phyloP scores from a whole-genome alignment of 2,797 vertebrate species.

The Fundulus diaphanus region DNA sequence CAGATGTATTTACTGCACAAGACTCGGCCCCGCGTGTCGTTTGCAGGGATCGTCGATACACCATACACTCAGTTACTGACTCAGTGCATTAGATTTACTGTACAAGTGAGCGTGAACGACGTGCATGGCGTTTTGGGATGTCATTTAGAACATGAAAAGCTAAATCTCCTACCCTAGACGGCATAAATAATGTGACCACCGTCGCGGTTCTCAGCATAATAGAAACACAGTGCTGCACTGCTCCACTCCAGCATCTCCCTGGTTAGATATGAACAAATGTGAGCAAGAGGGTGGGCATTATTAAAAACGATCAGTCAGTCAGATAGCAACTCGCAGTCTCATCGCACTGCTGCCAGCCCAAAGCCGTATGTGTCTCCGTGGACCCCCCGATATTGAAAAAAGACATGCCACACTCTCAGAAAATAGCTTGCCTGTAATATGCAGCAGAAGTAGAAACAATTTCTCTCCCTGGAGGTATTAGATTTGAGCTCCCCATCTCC shows the following conservation, averaged over 20 bases:
- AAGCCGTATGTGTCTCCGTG: constrained; percentile 55
- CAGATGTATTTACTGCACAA: neutral
- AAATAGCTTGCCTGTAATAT: constrained; percentile 60
- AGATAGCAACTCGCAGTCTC: constrained; percentile 50
- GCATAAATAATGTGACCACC: constrained; percentile 40
- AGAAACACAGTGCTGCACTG: constrained; percentile 33
- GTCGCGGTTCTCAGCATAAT: constrained; percentile 48
- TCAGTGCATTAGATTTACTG: neutral
- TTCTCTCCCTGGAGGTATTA: constrained; percentile 30
- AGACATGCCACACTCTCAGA: constrained; percentile 53
- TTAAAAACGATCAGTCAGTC: constrained; percentile 75
- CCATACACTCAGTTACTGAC: neutral
- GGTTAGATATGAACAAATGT: constrained; percentile 65
- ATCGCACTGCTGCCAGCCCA: constrained; percentile 48
- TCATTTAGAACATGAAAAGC: constrained; percentile 9
- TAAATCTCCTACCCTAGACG: constrained; percentile 10
- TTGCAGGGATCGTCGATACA: neutral
- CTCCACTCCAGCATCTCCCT: constrained; percentile 39
- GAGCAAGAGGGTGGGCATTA: constrained; percentile 45
- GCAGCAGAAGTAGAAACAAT: constrained; percentile 41
- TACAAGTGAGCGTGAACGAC: neutral
- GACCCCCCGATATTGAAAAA: constrained; percentile 58
- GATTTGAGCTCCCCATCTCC: constrained; percentile 34
- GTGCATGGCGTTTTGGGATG: constrained; percentile 2
- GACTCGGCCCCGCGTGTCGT: neutral